Percentiles rank a stretch among this genome's conserved stretches.
Evolutionary conservation across 1,140 invertebrate genomes (phyloP).

Genomic region (Thaumatotibia leucotreta): DNA sequence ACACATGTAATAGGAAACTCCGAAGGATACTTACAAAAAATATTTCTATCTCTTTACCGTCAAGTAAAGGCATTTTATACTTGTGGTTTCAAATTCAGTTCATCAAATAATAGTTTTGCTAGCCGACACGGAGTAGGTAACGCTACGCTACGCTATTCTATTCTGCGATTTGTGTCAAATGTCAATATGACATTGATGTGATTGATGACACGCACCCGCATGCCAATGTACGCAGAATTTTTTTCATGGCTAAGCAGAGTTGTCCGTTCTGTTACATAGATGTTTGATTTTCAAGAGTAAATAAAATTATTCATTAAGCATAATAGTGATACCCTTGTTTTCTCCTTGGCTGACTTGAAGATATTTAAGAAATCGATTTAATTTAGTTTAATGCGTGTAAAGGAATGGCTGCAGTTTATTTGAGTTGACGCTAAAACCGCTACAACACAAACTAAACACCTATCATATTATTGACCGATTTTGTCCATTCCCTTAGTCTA

Average conservation of each 20-base stretch:
- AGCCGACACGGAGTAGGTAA: not conserved
- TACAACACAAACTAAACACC: too few relatives aligned
- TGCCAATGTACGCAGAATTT: not conserved
- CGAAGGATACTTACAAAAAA: conserved; percentile 66
- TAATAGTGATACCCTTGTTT: too few relatives aligned
- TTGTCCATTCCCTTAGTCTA: not conserved
- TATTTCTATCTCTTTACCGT: conserved; percentile 70
- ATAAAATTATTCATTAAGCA: too few relatives aligned
- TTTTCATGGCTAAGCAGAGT: not conserved
- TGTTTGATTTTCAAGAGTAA: too few relatives aligned
- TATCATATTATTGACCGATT: not conserved
- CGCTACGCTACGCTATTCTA: too few relatives aligned
- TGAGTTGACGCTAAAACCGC: not conserved
- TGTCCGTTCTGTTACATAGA: too few relatives aligned
- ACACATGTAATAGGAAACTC: not conserved
- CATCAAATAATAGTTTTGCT: not conserved
- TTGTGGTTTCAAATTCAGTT: not conserved
- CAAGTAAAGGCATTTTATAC: conserved; percentile 61
- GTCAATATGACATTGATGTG: not conserved
- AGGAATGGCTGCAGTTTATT: not conserved
- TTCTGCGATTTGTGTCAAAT: not conserved
- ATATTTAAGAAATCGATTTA: too few relatives aligned
- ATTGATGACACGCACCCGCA: not conserved
- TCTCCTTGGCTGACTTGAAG: too few relatives aligned
- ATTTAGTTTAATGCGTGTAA: not conserved